These are phyloP conservation scores for Coregonus clupeaformis DNA, from an alignment of 2,113 vertebrate genomes.

Conservation along the genomic window DNA sequence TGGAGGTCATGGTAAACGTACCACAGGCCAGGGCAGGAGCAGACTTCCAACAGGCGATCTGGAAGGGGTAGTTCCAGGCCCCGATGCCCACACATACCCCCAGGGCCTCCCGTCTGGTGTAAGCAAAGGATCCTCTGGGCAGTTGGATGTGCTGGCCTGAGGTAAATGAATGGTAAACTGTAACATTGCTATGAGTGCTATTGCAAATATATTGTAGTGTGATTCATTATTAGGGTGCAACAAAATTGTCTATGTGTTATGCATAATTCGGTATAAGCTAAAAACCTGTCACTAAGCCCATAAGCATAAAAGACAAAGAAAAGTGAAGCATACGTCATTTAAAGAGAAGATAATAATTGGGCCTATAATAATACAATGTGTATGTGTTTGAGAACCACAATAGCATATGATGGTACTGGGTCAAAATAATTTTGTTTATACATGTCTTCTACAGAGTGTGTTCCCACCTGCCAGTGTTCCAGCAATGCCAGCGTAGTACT, in stretches of 20 bases:
- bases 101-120: constrained; percentile 89
- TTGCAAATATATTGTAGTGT: neutral
- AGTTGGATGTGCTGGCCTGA: constrained; percentile 94
- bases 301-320: too few species aligned
- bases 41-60: constrained; percentile 85
- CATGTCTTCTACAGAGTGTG: neutral
- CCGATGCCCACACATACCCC: constrained; percentile 95
- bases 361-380: neutral
- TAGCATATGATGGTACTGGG: too few species aligned
- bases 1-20: constrained; percentile 60
- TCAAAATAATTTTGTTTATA: too few species aligned
- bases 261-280: too few species aligned
- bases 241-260: too few species aligned
- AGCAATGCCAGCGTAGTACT: constrained; percentile 91
- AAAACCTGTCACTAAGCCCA: too few species aligned
- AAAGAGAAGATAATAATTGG: neutral
- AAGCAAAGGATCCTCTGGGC: constrained; percentile 86
- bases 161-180: neutral
- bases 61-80: constrained; percentile 94
- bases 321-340: neutral
- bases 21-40: constrained; percentile 93
- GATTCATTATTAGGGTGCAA: neutral
- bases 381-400: neutral
- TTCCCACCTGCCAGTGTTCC: constrained; percentile 82
- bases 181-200: neutral